Base-by-base conservation (phyloP, 2,113 vertebrate species). In the Tyrannus savana region DNA sequence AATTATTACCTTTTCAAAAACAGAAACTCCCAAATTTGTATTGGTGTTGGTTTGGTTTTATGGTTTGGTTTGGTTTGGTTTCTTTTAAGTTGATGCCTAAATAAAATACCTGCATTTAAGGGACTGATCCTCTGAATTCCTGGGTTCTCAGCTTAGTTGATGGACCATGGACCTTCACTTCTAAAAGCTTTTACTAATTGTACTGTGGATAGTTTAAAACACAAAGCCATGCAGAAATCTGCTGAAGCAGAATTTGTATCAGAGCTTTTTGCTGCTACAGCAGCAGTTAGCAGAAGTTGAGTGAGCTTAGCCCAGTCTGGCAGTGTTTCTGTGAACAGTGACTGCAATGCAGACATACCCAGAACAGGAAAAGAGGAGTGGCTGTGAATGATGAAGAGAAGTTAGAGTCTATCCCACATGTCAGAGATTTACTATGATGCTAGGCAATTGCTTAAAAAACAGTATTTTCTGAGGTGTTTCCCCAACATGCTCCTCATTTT, bases 301-400 rank as follows among this genome's bases (percentile, higher is more conserved):
- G 64, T 35, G 62, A 95, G 68, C 64, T 88, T 84, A 84, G 90
- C 83, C 64, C 59, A n/a, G 64, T 3, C 91, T 93, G 94, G 90
- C 92, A 92, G 75, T 10, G 33, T 68, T 69, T 88, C 76, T 71
- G 46, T 64, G 58, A 73, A 22, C 37, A 76, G 56, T 8, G 50
- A 88, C 96, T 97, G 95, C 96, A 95, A 86, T 95, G 96, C 95
- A 96, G 96, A 33, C 74, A 19, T 30, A 31, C 56, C 77, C 41
- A 14, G 59, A 77, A 14, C 46, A 55, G 83, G 72, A 41, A 55
- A 67, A 75, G 52, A 16, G 67, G 82, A 95, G 79, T 11, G 76
- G 50, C 72, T 84, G 79, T 2, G 0, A 35, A 30, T 13, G 23
- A 50, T 44, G 90, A 88, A 71, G 59, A 64, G 53, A 50, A 80